Evolutionary conservation across 1,140 invertebrate species (phyloP).

Genomic region (Schlechtendalia chinensis): DNA sequence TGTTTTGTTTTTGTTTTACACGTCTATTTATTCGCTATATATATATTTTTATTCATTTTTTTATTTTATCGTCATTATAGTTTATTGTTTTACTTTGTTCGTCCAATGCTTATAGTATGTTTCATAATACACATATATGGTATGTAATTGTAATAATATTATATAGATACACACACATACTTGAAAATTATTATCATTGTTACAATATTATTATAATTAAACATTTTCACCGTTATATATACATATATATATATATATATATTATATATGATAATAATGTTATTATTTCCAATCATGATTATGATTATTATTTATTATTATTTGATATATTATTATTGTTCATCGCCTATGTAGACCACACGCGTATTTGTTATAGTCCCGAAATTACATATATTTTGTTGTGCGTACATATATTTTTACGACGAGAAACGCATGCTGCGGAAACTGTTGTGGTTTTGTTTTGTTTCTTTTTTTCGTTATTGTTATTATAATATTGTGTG

Average conservation of each 20-base stretch:
- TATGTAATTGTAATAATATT: too few relatives aligned
- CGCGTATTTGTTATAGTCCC: not conserved
- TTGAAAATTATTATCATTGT: conserved; percentile 9
- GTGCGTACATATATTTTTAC: too few relatives aligned
- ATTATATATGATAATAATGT: not conserved
- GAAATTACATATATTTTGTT: conserved; percentile 17
- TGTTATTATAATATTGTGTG: conserved; percentile 49
- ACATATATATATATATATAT: too few relatives aligned
- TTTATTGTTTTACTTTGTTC: conserved; percentile 15
- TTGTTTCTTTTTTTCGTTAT: conserved; percentile 40
- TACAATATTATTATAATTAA: conserved; percentile 9
- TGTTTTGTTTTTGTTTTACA: not conserved
- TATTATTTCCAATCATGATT: conserved; percentile 12
- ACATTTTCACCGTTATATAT: conserved; percentile 26
- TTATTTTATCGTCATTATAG: not conserved
- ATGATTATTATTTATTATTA: conserved; percentile 15
- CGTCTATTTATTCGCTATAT: conserved; percentile 5
- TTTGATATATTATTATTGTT: conserved; percentile 27
- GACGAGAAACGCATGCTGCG: too few relatives aligned
- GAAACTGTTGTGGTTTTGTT: conserved; percentile 22
- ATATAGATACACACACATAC: not conserved
- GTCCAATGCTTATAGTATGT: not conserved
- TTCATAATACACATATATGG: not conserved
- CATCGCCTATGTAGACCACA: conserved; percentile 18
- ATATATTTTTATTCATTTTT: not conserved